phyloP scores from a whole-genome alignment of 30 jellyfish, hydroid and myxozoan species.

The Aurelia sp. region DNA sequence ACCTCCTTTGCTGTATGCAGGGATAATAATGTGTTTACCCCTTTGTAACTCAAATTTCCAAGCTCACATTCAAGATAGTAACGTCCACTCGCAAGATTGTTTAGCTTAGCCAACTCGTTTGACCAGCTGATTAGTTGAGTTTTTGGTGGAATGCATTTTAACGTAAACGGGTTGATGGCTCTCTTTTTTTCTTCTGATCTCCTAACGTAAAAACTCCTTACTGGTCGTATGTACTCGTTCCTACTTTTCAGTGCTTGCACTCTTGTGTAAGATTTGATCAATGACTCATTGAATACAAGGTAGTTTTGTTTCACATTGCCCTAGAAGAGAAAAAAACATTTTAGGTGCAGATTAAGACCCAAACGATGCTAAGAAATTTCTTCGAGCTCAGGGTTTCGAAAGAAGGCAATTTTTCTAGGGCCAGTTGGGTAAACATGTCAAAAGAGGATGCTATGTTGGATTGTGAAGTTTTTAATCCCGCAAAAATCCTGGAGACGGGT shows the following conservation, averaged over 20 bases:
- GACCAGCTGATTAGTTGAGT: neutral
- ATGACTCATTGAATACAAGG: too few relatives aligned
- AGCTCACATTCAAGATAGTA: neutral
- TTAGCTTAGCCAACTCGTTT: neutral
- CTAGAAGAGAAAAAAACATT: too few relatives aligned
- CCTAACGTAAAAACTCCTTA: neutral
- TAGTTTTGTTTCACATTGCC: too few relatives aligned
- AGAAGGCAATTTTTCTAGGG: too few relatives aligned
- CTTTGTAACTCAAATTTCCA: neutral
- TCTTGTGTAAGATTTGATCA: too few relatives aligned
- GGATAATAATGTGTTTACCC: neutral
- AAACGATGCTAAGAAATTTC: too few relatives aligned
- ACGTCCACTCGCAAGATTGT: neutral
- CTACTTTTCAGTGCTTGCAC: neutral
- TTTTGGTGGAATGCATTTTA: neutral
- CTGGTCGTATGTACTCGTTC: neutral
- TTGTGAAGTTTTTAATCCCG: too few relatives aligned
- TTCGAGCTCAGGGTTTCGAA: too few relatives aligned
- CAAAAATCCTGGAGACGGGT: too few relatives aligned
- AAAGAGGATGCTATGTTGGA: too few relatives aligned
- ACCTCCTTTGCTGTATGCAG: neutral
- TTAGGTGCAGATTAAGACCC: too few relatives aligned
- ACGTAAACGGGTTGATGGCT: neutral
- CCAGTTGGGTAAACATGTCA: too few relatives aligned
- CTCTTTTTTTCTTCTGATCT: neutral